Base-by-base conservation (phyloP, 2,113 vertebrate species). In the Asarcornis scutulata region DNA sequence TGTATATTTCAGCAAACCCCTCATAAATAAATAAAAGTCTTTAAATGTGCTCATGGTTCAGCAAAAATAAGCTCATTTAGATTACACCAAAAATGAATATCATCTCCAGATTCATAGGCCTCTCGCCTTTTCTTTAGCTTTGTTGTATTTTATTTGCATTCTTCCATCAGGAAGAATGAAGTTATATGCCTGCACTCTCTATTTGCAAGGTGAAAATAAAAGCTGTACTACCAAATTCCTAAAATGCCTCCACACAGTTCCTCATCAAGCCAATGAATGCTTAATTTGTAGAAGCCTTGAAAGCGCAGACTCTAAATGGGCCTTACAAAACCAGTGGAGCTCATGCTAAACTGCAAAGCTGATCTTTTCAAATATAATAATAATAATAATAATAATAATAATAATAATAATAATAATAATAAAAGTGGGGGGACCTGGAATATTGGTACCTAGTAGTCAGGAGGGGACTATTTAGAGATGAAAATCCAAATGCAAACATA, bases 201-300 rank as follows among this genome's bases (percentile, higher is more conserved):
- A 42, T 78, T 48, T 66, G 23, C 17, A 50, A 82, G 40, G 31
- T 72, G 71, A 76, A 82, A 64, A 52, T 34, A 55, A 60, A 72
- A 72, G n/a, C 59, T 69, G 13, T 42, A 14, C 20, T 62, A 6
- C 27, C 2, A 7, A 38, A 23, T 66, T 87, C 29, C 29, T 38
- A 27, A 85, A 76, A 36, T 15, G 26, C 36, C 9, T 67, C 34
- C 21, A 22, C 26, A 34, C 20, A 13, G 2, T 22, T 84, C 46
- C 17, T 50, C 27, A 32, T 64, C 23, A 31, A 7, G 0, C 23
- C 58, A 77, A 1, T 1, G 13, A 42, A n/a, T 0, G 0, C 2
- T 31, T 44, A 31, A 31, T 92, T 72, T 87, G 53, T n/a, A 56
- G 53, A 72, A 44, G 17, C 4, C 34, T 68, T 64, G 32, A 32